phyloP scores from a whole-genome alignment of 2,113 vertebrate genomes.

The Serilophus lunatus region DNA sequence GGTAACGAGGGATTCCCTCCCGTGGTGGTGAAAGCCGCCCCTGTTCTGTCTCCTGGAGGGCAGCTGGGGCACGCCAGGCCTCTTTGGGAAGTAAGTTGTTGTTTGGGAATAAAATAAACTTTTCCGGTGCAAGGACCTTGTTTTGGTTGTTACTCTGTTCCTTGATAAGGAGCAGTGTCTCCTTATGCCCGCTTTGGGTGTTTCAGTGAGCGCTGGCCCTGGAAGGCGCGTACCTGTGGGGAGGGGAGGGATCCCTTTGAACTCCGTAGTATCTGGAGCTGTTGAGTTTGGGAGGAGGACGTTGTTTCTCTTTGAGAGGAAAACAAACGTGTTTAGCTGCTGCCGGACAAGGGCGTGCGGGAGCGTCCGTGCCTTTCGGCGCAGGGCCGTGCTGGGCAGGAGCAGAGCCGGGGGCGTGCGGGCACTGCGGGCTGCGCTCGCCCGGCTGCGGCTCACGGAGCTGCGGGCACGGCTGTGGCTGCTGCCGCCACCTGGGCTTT shows the following conservation, averaged over 20 bases:
- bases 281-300: fast-evolving
- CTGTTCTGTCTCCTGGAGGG: fast-evolving
- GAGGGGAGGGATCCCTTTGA: fast-evolving
- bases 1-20: fast-evolving
- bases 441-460: fast-evolving
- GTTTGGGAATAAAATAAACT: neutral
- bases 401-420: too few species aligned
- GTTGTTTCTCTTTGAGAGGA: too few species aligned
- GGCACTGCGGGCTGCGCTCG: too few species aligned
- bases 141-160: neutral
- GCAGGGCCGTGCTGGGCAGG: fast-evolving
- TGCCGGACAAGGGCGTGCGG: too few species aligned
- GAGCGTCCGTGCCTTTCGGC: neutral
- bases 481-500: too few species aligned
- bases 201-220: too few species aligned
- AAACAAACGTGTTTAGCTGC: fast-evolving
- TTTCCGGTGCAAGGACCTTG: fast-evolving
- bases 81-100: fast-evolving
- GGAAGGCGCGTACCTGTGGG: too few species aligned
- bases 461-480: fast-evolving
- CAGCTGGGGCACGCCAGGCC: fast-evolving
- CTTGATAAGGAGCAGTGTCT: fast-evolving
- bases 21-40: fast-evolving
- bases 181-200: fast-evolving
- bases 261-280: fast-evolving